Conservation (phyloP, 1,140 invertebrate genomes). For the Dufourea novaeangliae region DNA sequence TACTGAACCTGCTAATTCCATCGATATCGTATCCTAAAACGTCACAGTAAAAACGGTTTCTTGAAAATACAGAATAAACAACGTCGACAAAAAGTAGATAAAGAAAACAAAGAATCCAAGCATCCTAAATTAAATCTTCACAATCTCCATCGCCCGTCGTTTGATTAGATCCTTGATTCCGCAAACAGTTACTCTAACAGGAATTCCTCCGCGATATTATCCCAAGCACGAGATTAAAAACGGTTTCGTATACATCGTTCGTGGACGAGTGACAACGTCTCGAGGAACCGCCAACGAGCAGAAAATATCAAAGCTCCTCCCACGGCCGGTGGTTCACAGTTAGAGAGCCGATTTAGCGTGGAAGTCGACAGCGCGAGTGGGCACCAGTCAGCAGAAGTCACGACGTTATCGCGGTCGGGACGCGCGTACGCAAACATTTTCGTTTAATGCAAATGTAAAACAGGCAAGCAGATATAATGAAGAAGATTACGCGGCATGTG, state of each 20-base stretch:
- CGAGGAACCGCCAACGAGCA: conserved; percentile 25
- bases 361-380: background rate
- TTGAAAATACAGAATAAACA: no score
- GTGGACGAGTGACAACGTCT: background rate
- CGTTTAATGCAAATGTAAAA: conserved; percentile 79
- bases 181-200: no score
- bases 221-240: background rate
- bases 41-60: no score
- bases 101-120: no score
- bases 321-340: background rate
- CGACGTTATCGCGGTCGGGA: conserved; percentile 56
- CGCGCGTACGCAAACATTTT: conserved; percentile 74
- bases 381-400: conserved; percentile 36
- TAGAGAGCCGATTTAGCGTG: conserved; percentile 6
- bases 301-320: conserved; percentile 7
- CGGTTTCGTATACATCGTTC: background rate
- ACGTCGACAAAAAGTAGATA: no score
- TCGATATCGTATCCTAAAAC: no score
- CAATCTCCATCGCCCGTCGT: no score
- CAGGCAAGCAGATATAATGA: conserved; percentile 75
- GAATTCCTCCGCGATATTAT: background rate
- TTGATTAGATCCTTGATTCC: no score
- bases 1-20: no score
- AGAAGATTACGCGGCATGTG: conserved; percentile 79
- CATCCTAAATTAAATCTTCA: no score